Conservation (phyloP, 2,113 vertebrate species). For the Petroica traversi region DNA sequence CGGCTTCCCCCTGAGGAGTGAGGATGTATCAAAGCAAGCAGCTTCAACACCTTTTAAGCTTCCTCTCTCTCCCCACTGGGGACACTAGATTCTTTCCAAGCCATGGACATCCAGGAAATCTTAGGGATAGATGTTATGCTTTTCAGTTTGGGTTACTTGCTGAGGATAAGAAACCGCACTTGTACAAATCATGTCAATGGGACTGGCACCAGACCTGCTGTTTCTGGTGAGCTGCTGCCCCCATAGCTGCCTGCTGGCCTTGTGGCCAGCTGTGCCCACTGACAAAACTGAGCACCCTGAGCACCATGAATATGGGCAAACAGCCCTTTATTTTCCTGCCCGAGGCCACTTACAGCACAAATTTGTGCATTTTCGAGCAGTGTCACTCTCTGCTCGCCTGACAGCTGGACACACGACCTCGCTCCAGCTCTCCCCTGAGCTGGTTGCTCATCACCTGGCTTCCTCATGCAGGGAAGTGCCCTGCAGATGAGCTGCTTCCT, state of each 20-base stretch:
- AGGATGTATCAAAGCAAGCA: neutral
- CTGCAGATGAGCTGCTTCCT: neutral
- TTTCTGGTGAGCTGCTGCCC: neutral
- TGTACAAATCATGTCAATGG: neutral
- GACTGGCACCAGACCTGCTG: neutral
- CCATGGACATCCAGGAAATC: neutral
- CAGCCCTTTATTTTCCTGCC: neutral
- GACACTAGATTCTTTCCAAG: neutral
- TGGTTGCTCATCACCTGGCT: neutral
- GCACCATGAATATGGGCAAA: neutral
- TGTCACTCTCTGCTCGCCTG: neutral
- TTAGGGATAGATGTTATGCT: neutral
- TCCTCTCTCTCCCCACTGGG: neutral
- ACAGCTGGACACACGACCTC: fast-evolving
- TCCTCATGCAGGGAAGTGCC: neutral
- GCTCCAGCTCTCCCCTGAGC: neutral
- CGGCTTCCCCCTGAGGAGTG: neutral
- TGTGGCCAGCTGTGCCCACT: fast-evolving
- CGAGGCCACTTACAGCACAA: neutral
- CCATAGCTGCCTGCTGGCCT: neutral
- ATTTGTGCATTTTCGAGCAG: neutral
- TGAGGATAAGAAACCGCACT: neutral
- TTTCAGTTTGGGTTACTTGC: neutral
- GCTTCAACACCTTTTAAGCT: neutral
- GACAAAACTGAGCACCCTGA: neutral